Evolutionary conservation across 2,888 invertebrate genomes (phyloP).

Genomic region (Julus scanicus): DNA sequence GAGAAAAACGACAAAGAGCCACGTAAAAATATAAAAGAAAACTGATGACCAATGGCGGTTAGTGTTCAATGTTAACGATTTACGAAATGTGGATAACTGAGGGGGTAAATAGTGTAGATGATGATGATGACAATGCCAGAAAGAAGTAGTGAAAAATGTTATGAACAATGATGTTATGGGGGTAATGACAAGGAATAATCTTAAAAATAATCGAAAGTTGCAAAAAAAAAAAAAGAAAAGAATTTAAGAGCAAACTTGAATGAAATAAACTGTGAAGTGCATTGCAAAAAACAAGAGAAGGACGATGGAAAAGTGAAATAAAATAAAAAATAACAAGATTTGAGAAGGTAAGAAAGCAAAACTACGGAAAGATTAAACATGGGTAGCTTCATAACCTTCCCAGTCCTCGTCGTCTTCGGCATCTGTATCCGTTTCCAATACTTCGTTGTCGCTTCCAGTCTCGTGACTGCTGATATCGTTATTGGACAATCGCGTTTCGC

Average conservation of each 20-base stretch:
- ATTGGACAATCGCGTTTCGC: constrained; percentile 26
- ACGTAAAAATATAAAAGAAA: neutral
- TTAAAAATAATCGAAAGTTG: neutral
- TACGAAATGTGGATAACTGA: too few relatives aligned
- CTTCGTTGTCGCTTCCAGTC: constrained; percentile 56
- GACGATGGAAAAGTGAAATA: neutral
- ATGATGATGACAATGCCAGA: neutral
- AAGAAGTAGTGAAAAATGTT: neutral
- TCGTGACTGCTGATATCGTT: constrained; percentile 49
- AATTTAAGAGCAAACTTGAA: neutral
- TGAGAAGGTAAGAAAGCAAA: neutral
- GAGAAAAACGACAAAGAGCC: neutral
- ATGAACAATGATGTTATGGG: neutral
- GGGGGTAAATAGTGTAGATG: neutral
- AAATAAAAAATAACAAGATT: neutral
- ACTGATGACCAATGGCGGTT: neutral
- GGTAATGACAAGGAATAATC: neutral
- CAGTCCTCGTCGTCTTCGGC: constrained; percentile 55
- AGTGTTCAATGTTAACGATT: too few relatives aligned
- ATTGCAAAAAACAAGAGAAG: neutral
- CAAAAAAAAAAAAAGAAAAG: neutral
- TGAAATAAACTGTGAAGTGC: neutral
- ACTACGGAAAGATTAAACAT: constrained; percentile 55
- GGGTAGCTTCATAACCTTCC: constrained; percentile 58
- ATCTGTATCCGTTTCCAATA: constrained; percentile 38